Conservation (phyloP, 2,888 invertebrate genomes). For the Cyrtodaria siliqua region DNA sequence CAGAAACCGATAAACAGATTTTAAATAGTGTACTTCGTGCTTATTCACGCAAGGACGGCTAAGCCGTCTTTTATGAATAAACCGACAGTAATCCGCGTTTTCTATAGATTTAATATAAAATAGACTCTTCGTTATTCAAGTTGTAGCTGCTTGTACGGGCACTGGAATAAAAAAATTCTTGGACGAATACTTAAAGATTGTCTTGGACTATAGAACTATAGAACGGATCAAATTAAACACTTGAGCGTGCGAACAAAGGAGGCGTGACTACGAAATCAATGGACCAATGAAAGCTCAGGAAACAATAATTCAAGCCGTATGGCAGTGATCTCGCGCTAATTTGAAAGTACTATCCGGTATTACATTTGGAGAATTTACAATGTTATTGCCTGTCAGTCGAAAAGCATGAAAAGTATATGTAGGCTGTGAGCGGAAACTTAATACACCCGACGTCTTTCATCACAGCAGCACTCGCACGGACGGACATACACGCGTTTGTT, state of each 20-base stretch:
- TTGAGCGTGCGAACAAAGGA: conserved; percentile 19
- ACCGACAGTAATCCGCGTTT: conserved; percentile 26
- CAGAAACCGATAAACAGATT: conserved; percentile 28
- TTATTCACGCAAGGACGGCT: conserved; percentile 8
- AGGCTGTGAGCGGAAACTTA: neutral
- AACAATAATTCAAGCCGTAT: conserved; percentile 46
- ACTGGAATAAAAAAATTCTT: too few species aligned
- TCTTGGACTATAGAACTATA: too few species aligned
- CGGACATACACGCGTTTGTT: neutral
- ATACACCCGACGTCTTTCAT: conserved; percentile 34
- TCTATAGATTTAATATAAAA: conserved; percentile 36
- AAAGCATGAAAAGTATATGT: conserved; percentile 9
- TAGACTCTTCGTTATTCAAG: neutral
- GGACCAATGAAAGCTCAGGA: conserved; percentile 31
- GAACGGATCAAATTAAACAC: neutral
- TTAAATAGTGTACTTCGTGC: conserved; percentile 21
- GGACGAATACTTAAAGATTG: neutral
- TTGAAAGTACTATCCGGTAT: conserved; percentile 25
- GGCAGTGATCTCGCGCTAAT: conserved; percentile 43
- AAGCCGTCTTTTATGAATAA: conserved; percentile 23
- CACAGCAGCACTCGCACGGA: conserved; percentile 23
- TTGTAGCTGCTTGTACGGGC: too few species aligned
- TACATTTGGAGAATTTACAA: neutral
- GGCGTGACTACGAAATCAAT: conserved; percentile 27
- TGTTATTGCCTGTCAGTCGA: neutral